Conservation (phyloP, 2,888 invertebrate genomes). For the Congeria kusceri region DNA sequence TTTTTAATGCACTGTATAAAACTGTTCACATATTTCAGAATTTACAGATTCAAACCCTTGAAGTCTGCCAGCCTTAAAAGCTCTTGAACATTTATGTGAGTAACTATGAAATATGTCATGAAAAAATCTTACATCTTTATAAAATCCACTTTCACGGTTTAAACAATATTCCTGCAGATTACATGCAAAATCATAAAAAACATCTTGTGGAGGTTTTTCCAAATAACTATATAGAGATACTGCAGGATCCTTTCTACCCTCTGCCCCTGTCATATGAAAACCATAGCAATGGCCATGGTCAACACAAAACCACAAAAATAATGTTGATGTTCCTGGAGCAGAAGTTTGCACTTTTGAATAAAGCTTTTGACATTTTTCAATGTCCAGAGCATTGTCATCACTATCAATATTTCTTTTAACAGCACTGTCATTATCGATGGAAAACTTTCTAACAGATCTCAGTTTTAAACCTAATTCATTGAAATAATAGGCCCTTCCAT, state of each 20-base stretch:
- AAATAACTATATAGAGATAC: constrained; percentile 40
- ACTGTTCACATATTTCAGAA: constrained; percentile 52
- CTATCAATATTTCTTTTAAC: constrained; percentile 28
- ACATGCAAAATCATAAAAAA: constrained; percentile 56
- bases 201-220: constrained; percentile 22
- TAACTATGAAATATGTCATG: constrained; percentile 51
- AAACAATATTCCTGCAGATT: constrained; percentile 48
- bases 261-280: constrained; percentile 46
- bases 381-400: constrained; percentile 28
- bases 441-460: constrained; percentile 24
- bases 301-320: constrained; percentile 37
- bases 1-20: constrained; percentile 38
- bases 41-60: constrained; percentile 42
- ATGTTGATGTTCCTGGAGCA: constrained; percentile 27
- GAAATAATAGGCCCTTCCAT: constrained; percentile 20
- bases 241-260: constrained; percentile 46
- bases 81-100: constrained; percentile 43
- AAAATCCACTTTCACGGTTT: constrained; percentile 40
- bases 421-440: constrained; percentile 19
- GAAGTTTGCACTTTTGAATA: constrained; percentile 22
- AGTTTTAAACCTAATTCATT: constrained; percentile 9
- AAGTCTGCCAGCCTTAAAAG: constrained; percentile 30
- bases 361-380: constrained; percentile 21
- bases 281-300: constrained; percentile 49
- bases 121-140: constrained; percentile 28